Evolutionary conservation across 2,888 invertebrate species (phyloP), one percentile per base, ranked within the genome.

Genomic region (Molorchus minor): DNA sequence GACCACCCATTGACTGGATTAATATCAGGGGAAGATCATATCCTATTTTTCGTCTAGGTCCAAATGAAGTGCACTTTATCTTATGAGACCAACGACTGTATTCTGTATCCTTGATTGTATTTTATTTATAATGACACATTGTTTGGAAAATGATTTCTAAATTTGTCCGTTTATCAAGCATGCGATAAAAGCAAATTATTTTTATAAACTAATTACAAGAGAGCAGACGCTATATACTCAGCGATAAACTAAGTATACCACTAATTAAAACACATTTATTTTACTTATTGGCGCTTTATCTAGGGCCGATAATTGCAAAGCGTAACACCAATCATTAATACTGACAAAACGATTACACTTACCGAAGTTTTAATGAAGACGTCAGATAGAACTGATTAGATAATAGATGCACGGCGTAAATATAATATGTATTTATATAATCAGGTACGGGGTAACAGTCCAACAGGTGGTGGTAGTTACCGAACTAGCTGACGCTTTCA

Each of bases 281-380:
- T n/a, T 47, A 36, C 47, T 17, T 17, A 17, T 20, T 10, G 17
- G 8, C 19, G 35, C 25, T 38, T 49, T 49, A 38, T 49, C 49
- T 36, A 5, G 25, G 8, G 13, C 13, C 13, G 16, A 16, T 38
- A 49, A 49, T 49, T 38, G 38, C 20, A n/a, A 15, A 16, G 13
- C 49, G 38, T 15, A 13, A 49, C 15, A 10, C 38, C 15, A 47
- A 47, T 17, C 17, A 17, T 33, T 35, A 47, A 15, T 38, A 8
- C 20, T 49, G 25, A 29, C 49, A 49, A 38, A 49, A 25, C 49
- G 25, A 38, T 49, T 49, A 49, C 49, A 38, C 49, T 49, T 49
- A 49, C 49, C 38, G 38, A 36, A 49, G 38, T 25, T 38, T 38
- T 49, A 49, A 49, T 38, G 49, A 38, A 49, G 36, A 49, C 49